These are phyloP conservation scores for Pristionchus japonicus DNA, from an alignment of 2,888 invertebrate genomes.

Conservation along the genomic window DNA sequence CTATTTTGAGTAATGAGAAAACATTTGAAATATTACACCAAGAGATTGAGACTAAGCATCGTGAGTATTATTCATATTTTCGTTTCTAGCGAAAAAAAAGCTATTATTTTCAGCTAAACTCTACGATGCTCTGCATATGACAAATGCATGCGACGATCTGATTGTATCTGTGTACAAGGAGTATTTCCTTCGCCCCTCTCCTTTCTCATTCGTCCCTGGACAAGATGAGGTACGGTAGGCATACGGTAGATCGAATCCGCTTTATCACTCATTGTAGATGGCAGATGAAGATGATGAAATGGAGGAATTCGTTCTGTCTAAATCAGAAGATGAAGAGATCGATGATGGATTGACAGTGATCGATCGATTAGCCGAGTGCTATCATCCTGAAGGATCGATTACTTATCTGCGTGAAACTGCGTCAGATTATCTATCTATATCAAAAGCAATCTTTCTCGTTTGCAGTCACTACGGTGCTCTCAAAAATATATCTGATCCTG, in stretches of 20 bases:
- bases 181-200: slow-evolving; percentile 23
- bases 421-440: background rate
- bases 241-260: background rate
- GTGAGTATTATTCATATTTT: background rate
- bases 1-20: background rate
- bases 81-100: background rate
- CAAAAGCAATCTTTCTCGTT: too few relatives aligned
- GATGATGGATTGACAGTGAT: background rate
- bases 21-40: background rate
- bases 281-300: too few relatives aligned
- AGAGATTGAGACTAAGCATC: background rate
- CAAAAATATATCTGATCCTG: background rate
- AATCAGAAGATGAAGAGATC: slow-evolving; percentile 1
- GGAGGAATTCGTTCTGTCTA: too few relatives aligned
- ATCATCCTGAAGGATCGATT: background rate
- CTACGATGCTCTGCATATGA: background rate
- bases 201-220: background rate
- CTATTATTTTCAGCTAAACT: background rate
- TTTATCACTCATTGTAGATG: background rate
- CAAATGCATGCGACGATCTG: background rate
- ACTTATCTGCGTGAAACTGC: background rate
- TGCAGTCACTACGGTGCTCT: background rate
- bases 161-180: background rate
- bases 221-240: background rate
- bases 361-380: slow-evolving; percentile 1